A percentile compares a stretch with the other conserved stretches of the same genome.
These are phyloP conservation scores for Hemicordylus capensis DNA, from an alignment of 2,113 vertebrate species.

Conservation along the genomic window DNA sequence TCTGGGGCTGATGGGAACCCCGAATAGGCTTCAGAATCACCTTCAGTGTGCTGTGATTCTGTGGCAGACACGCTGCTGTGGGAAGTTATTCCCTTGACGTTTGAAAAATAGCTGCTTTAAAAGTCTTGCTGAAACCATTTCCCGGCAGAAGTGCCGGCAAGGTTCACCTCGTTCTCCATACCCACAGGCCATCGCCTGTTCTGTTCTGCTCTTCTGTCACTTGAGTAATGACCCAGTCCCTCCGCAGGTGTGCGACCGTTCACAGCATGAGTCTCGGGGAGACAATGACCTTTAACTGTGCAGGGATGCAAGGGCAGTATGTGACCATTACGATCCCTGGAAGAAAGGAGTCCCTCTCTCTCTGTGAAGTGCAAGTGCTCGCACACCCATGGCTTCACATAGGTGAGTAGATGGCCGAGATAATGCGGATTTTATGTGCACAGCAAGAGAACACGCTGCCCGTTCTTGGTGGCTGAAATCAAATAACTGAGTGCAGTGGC, in stretches of 20 bases:
- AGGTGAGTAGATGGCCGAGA: not conserved
- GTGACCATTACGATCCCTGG: conserved; percentile 49
- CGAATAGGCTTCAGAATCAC: not conserved
- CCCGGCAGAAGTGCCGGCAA: not conserved
- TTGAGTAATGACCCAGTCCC: not conserved
- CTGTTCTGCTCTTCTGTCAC: not conserved
- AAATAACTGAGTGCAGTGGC: no score
- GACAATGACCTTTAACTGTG: conserved; percentile 37
- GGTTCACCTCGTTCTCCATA: not conserved
- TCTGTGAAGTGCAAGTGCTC: conserved; percentile 52
- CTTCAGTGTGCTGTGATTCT: not conserved
- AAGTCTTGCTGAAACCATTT: not conserved
- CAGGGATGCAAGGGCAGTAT: conserved; percentile 54
- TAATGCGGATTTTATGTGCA: not conserved
- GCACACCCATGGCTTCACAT: conserved; percentile 8
- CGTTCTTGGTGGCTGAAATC: not conserved
- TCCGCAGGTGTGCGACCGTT: conserved; percentile 45
- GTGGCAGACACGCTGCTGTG: no score
- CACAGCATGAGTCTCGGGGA: conserved; percentile 8
- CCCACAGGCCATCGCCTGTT: no score
- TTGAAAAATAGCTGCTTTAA: no score
- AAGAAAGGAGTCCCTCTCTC: conserved; percentile 21
- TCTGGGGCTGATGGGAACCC: not conserved
- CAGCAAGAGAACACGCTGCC: not conserved
- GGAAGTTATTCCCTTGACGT: no score